These are phyloP conservation scores for Chinchilla lanigera DNA, from an alignment of 2,113 vertebrate species.

Conservation along the genomic window DNA sequence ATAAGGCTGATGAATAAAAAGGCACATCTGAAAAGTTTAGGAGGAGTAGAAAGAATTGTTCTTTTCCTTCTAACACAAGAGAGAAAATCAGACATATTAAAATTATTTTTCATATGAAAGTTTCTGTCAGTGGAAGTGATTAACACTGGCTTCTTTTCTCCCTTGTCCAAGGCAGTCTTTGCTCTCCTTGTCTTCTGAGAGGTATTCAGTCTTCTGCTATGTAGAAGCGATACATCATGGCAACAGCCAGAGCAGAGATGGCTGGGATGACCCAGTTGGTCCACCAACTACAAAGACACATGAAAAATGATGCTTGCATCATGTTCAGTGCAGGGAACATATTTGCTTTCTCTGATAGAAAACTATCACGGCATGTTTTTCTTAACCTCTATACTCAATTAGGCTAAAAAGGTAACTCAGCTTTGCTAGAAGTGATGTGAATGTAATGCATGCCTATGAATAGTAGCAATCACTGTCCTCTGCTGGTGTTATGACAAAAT, in stretches of 20 bases:
- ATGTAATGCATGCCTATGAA: background rate
- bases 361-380: background rate
- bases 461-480: background rate
- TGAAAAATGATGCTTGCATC: background rate
- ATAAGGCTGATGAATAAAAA: constrained; percentile 69
- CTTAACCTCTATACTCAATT: background rate
- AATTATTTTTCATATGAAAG: constrained; percentile 63
- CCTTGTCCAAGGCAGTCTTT: constrained; percentile 62
- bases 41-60: constrained; percentile 50
- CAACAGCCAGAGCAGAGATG: constrained; percentile 88
- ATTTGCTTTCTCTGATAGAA: background rate
- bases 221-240: constrained; percentile 92
- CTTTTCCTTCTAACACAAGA: background rate
- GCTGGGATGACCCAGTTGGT: constrained; percentile 91
- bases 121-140: constrained; percentile 52
- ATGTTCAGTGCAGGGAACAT: background rate
- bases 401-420: background rate
- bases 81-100: background rate
- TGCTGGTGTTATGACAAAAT: background rate
- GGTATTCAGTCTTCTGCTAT: constrained; percentile 83
- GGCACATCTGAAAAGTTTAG: constrained; percentile 79
- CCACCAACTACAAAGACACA: constrained; percentile 90
- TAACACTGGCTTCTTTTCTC: constrained; percentile 57
- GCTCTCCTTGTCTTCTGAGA: constrained; percentile 59
- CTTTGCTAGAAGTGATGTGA: background rate